A percentile compares a stretch with the other conserved stretches of the same genome.
These are phyloP conservation scores for Uloborus diversus DNA, from an alignment of 1,140 invertebrate genomes.

Conservation along the genomic window DNA sequence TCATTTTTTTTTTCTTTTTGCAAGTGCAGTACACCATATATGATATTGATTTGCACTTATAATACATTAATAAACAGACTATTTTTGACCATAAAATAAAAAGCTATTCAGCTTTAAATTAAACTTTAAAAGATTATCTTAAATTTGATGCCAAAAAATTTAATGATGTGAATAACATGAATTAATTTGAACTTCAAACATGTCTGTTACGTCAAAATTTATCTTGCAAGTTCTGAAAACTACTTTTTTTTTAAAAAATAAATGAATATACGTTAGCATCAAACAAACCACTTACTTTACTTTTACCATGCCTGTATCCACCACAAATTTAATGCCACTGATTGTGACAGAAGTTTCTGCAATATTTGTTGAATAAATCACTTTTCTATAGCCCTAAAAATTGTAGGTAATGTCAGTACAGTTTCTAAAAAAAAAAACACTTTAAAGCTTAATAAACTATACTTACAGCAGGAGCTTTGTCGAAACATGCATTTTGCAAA, in stretches of 20 bases:
- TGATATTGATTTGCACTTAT: no score
- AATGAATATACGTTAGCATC: not conserved
- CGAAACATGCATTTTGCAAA: constrained; percentile 82
- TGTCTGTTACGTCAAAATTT: not conserved
- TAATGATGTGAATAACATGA: not conserved
- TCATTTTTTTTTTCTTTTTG: no score
- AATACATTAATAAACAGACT: no score
- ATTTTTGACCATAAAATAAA: no score
- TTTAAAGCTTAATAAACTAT: not conserved
- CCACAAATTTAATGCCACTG: constrained; percentile 89
- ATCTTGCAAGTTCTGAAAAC: not conserved
- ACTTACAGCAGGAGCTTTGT: constrained; percentile 68
- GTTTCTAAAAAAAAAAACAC: not conserved
- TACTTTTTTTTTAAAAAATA: constrained; percentile 10
- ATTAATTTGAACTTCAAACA: not conserved
- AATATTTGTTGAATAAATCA: constrained; percentile 97
- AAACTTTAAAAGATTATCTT: not conserved
- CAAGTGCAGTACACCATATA: no score
- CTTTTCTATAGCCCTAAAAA: constrained; percentile 76
- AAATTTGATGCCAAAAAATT: not conserved
- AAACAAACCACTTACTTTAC: constrained; percentile 70
- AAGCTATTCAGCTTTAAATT: not conserved
- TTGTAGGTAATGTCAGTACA: not conserved
- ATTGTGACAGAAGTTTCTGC: constrained; percentile 98
- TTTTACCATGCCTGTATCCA: constrained; percentile 96